These are phyloP conservation scores for Dendrolimus houi DNA, from an alignment of 2,888 invertebrate genomes.

Conservation along the genomic window DNA sequence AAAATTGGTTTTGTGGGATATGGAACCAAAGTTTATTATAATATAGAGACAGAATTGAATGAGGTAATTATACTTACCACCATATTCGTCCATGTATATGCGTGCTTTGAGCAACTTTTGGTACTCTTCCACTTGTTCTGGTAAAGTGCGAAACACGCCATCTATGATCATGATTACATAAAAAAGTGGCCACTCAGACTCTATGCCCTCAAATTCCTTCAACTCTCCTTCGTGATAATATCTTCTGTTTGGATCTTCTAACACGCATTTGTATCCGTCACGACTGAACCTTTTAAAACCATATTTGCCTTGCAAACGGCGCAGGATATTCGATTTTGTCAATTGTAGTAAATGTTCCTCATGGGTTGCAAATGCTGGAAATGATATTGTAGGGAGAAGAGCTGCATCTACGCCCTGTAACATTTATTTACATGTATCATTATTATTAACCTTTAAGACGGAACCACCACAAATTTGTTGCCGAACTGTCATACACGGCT, in stretches of 20 bases:
- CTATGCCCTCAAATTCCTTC: constrained; percentile 96
- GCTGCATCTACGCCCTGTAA: constrained; percentile 94
- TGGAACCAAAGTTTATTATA: too few relatives aligned
- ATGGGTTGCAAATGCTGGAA: constrained; percentile 98
- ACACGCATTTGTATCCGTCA: constrained; percentile 93
- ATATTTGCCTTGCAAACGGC: constrained; percentile 89
- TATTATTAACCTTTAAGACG: too few relatives aligned
- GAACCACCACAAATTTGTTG: too few relatives aligned
- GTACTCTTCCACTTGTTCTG: constrained; percentile 95
- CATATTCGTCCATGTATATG: constrained; percentile 87
- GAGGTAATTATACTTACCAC: constrained; percentile 71
- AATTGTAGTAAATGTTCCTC: constrained; percentile 91
- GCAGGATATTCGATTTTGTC: constrained; percentile 90
- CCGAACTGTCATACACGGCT: too few relatives aligned
- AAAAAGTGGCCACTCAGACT: constrained; percentile 99
- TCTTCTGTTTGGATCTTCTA: constrained; percentile 86
- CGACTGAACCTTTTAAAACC: constrained; percentile 96
- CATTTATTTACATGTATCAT: background rate
- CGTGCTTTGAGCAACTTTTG: constrained; percentile 88
- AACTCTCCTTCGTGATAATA: constrained; percentile 95
- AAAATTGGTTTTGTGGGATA: too few relatives aligned
- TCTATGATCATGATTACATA: constrained; percentile 97
- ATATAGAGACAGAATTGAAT: too few relatives aligned
- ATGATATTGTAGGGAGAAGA: constrained; percentile 94
- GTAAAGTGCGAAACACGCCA: constrained; percentile 90